These are phyloP conservation scores for Prinia subflava DNA, from an alignment of 2,113 vertebrate species.

Conservation along the genomic window DNA sequence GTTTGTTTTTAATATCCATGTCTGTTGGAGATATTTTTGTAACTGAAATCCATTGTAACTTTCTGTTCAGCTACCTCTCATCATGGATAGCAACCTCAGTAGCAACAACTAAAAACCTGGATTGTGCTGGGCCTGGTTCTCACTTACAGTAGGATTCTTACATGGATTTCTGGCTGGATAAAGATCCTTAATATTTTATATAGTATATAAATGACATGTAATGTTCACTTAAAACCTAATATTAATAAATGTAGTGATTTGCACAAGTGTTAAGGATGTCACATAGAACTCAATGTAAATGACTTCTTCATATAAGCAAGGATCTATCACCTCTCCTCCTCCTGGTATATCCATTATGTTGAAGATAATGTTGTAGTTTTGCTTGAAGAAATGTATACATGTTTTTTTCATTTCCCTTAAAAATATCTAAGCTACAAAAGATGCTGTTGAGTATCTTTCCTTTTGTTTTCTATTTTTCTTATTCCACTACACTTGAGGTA, in stretches of 20 bases:
- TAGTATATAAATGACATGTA: neutral
- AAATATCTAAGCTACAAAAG: neutral
- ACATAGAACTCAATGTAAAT: neutral
- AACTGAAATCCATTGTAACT: neutral
- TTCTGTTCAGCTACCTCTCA: neutral
- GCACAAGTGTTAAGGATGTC: neutral
- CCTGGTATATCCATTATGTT: neutral
- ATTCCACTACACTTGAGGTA: neutral
- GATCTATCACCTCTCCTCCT: neutral
- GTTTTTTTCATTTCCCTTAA: neutral
- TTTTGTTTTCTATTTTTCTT: neutral
- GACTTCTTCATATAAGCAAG: neutral
- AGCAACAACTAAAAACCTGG: neutral
- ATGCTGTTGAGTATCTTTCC: neutral
- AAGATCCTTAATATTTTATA: neutral
- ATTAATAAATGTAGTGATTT: neutral
- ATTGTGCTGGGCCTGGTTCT: neutral
- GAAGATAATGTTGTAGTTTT: neutral
- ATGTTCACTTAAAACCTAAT: neutral
- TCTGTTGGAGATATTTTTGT: neutral
- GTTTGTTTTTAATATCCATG: neutral
- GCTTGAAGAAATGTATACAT: neutral
- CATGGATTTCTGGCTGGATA: neutral
- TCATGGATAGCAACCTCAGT: neutral
- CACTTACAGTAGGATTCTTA: neutral